These are phyloP conservation scores for Grapholita molesta DNA, from an alignment of 1,140 invertebrate genomes.

Conservation along the genomic window DNA sequence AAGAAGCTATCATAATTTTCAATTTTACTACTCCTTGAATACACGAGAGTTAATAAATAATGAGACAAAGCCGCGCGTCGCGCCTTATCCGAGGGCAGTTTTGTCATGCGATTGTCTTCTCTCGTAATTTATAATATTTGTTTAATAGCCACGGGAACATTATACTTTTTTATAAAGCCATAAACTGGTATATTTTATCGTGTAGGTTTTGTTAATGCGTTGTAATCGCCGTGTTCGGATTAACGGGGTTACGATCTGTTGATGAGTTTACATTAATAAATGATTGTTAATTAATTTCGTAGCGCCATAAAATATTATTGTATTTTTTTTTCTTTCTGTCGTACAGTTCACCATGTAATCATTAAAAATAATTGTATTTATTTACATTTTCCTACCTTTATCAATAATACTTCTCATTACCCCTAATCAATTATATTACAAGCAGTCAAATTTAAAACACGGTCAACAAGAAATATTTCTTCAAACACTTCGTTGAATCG, in stretches of 20 bases:
- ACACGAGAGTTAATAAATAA: constrained; percentile 69
- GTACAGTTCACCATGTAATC: too few species aligned
- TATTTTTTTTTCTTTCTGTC: neutral
- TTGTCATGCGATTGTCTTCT: constrained; percentile 49
- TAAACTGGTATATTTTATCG: constrained; percentile 46
- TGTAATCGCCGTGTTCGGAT: constrained; percentile 22
- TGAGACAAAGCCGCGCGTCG: constrained; percentile 63
- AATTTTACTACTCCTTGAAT: constrained; percentile 65
- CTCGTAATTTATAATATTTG: constrained; percentile 50
- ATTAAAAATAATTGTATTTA: too few species aligned
- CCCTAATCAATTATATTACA: too few species aligned
- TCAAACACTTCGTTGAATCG: too few species aligned
- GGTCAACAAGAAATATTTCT: too few species aligned
- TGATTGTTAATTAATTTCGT: neutral
- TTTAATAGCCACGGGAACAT: constrained; percentile 31
- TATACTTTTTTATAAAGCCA: constrained; percentile 43
- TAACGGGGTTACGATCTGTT: neutral
- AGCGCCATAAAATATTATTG: neutral
- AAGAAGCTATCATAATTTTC: constrained; percentile 51
- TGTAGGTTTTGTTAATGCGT: constrained; percentile 44
- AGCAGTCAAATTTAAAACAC: too few species aligned
- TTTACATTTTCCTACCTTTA: too few species aligned
- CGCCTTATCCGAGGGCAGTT: constrained; percentile 64
- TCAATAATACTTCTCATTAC: too few species aligned
- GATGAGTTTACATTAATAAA: neutral